phyloP scores from a whole-genome alignment of 2,888 invertebrate species.

The Metacarcinus magister region DNA sequence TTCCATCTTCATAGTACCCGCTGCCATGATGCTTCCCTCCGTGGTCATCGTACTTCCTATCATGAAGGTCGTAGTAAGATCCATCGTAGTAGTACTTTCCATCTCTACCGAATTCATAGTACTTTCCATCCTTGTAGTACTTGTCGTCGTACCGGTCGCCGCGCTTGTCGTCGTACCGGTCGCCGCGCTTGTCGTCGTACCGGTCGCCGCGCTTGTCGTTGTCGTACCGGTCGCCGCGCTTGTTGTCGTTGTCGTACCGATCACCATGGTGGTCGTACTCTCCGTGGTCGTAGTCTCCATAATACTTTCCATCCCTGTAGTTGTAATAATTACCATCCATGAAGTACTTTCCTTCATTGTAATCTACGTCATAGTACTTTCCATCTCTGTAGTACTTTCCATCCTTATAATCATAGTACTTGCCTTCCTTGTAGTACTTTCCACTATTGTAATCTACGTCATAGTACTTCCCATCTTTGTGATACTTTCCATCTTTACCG shows the following conservation, averaged over 20 bases:
- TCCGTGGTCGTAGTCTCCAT: background rate
- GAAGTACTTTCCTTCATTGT: conserved; percentile 8
- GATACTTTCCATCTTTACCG: background rate
- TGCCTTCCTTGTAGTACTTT: background rate
- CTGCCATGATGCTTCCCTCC: too few relatives aligned
- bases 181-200: too few relatives aligned
- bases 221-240: too few relatives aligned
- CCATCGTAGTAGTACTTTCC: background rate
- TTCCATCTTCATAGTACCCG: too few relatives aligned
- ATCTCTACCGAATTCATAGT: background rate
- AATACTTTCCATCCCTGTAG: background rate
- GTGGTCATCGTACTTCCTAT: background rate
- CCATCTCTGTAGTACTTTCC: background rate
- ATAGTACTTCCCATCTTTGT: background rate
- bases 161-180: too few relatives aligned
- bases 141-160: too few relatives aligned
- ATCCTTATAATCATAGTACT: background rate
- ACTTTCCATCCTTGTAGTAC: background rate
- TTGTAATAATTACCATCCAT: background rate
- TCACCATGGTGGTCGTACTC: background rate
- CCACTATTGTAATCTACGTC: background rate
- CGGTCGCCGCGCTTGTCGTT: too few relatives aligned
- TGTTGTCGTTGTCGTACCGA: too few relatives aligned
- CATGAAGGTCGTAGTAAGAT: background rate
- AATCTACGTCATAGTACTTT: background rate